Evolutionary conservation across 1,140 invertebrate genomes (phyloP), one percentile per base, ranked within the genome.

Genomic region (Bombus turneri): DNA sequence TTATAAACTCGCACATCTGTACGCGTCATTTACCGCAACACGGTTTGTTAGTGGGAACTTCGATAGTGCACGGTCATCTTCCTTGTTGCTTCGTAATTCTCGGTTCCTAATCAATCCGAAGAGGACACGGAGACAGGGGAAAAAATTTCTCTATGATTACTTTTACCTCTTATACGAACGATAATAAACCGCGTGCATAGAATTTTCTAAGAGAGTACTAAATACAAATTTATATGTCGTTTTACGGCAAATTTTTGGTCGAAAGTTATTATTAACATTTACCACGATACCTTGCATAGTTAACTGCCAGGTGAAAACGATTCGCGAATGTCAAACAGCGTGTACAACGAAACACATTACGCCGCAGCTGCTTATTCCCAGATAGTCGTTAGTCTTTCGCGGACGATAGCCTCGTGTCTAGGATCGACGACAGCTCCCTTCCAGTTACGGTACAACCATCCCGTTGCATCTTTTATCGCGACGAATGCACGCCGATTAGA

Each of bases 371-470:
- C 37, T 68, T 69, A 81, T 73, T 88, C 83, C 53, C 39, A 69
- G 83, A 66, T 73, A 86, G 83, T 89, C 88, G 88, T 89, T 86
- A 89, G 87, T 89, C 87, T 89, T 83, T 62, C 83, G 66, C 73
- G 79, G 74, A 78, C 83, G 77, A 59, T 64, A 41, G 59, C 31
- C 53, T 59, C 31, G 62, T 59, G 43, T 81, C 31, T 66, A 43
- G 37, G 53, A 80, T 85, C 69, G 71, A 79, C 83, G 87, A 64
- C 83, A 66, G 68, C 73, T 80, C 76, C 72, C 53, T 41, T 53
- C 37, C 41, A 18, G 13, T 8, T 31, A 31, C n/a, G 28, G 47
- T 72, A 68, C 73, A 86, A 47, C 64, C 71, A 53, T 69, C 39
- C 73, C 53, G 73, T 66, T 88, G 88, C 86, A 89, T 89, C 68